Conservation (phyloP, 2,797 vertebrate species). For the Pantherophis alleghaniensis region DNA sequence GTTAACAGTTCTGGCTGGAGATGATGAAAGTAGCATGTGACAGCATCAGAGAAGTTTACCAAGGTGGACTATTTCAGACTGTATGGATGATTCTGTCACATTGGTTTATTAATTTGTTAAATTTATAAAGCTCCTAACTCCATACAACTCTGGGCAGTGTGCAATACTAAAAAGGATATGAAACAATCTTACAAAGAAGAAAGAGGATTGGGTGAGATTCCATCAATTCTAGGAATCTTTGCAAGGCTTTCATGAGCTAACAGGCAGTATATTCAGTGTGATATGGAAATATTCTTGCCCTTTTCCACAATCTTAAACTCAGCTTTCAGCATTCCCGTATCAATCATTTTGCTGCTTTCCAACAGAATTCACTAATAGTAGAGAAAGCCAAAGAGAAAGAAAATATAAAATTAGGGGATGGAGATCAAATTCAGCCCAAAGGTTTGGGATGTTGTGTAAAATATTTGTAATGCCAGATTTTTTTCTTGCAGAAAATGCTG, state of each 20-base stretch:
- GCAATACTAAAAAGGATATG: not conserved
- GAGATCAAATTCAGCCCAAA: slow-evolving; percentile 1
- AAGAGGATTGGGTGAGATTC: not conserved
- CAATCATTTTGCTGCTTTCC: not conserved
- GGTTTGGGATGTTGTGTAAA: not conserved
- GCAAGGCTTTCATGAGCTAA: not conserved
- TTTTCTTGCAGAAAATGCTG: slow-evolving; percentile 36
- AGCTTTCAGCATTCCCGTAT: not conserved
- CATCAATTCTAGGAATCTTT: not conserved
- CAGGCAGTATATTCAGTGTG: not conserved
- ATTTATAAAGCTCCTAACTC: not conserved
- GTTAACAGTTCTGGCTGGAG: not conserved
- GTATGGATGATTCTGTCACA: not conserved
- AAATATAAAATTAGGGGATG: not conserved
- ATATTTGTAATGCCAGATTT: slow-evolving; percentile 25
- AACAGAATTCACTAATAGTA: rapidly evolving
- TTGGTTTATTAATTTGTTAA: not conserved
- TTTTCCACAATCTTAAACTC: not conserved
- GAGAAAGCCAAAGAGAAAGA: not conserved
- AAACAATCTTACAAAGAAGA: not conserved
- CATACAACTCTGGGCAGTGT: not conserved
- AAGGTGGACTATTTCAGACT: not conserved
- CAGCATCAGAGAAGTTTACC: not conserved
- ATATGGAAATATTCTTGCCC: not conserved
- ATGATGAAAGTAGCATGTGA: not conserved